Evolutionary conservation across 2,113 vertebrate species (phyloP), one percentile per base, ranked within the genome.

Genomic region (Grus americana): DNA sequence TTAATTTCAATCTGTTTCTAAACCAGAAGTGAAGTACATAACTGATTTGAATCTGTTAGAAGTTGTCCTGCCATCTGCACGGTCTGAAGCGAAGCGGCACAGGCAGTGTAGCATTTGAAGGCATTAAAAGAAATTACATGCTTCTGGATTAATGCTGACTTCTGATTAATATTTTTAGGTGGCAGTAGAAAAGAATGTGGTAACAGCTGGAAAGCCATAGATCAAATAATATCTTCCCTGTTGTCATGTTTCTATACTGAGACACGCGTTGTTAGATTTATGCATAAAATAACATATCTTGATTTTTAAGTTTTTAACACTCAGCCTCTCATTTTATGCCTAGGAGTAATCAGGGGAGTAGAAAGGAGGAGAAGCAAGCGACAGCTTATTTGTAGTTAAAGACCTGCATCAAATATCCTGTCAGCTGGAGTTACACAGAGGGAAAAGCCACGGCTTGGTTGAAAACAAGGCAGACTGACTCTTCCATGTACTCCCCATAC

Each of bases 61-160:
- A 85, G 92, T 18, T 87, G 84, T 93, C 94, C 87, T 97, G 89
- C 97, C 89, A 95, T 96, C 89, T 96, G 92, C 92, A 63, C 34
- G 17, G 72, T 57, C 83, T 91, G 83, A 65, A 84, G 83, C 0
- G 5, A 46, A 89, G 80, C 15, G 5, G 78, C 71, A 58, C 46
- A 79, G 67, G 75, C 86, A 79, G 38, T 11, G 58, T 9, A 54
- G 71, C 62, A 15, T 85, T 71, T 71, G 63, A 80, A 88, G 67
- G 44, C 81, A 73, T 66, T 88, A 50, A 17, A 79, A 73, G 66
- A 78, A 95, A 91, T 92, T 15, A 52, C 62, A 19, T 44, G 42
- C 54, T 74, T 61, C 71, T 71, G 55, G 38, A 67, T 96, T 88
- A 80, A 70, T 47, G 74, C 78, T 95, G 91, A 93, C 15, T 92